phyloP scores from a whole-genome alignment of 1,140 invertebrate species.

The Cotesia vestalis region DNA sequence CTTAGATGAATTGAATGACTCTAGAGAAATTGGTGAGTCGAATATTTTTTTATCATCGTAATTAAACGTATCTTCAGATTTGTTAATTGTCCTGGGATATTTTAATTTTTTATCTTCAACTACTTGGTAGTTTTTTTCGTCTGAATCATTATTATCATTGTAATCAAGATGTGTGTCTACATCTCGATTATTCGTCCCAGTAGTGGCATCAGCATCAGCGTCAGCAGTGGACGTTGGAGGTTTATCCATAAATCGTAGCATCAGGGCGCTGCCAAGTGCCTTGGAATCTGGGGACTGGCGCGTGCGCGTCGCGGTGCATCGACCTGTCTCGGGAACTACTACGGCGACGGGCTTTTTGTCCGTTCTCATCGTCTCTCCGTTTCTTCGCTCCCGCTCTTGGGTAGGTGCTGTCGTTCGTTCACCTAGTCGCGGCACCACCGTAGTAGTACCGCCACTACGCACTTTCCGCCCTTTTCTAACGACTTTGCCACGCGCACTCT shows the following conservation, averaged over 20 bases:
- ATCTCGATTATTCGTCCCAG: neutral
- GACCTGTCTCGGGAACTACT: constrained; percentile 49
- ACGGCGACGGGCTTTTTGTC: constrained; percentile 27
- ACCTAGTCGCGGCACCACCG: constrained; percentile 31
- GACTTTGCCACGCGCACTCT: constrained; percentile 47
- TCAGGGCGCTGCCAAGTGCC: constrained; percentile 38
- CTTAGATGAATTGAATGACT: neutral
- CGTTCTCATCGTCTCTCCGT: constrained; percentile 30
- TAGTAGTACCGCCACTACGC: constrained; percentile 24
- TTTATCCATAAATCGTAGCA: constrained; percentile 48
- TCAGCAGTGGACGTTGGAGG: neutral
- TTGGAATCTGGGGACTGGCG: constrained; percentile 50
- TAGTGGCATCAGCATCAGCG: neutral
- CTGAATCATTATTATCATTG: neutral
- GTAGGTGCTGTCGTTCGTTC: constrained; percentile 22
- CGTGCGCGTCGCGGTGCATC: constrained; percentile 55
- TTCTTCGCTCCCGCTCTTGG: constrained; percentile 35
- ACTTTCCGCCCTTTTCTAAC: constrained; percentile 44
- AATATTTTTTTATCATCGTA: constrained; percentile 22
- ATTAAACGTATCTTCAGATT: neutral
- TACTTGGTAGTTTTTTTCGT: too few species aligned
- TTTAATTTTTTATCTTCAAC: too few species aligned
- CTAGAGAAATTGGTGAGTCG: neutral
- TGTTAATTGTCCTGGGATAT: too few species aligned
- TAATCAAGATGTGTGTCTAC: neutral